Conservation (phyloP, 2,888 invertebrate species). For the Ceramica pisi region DNA sequence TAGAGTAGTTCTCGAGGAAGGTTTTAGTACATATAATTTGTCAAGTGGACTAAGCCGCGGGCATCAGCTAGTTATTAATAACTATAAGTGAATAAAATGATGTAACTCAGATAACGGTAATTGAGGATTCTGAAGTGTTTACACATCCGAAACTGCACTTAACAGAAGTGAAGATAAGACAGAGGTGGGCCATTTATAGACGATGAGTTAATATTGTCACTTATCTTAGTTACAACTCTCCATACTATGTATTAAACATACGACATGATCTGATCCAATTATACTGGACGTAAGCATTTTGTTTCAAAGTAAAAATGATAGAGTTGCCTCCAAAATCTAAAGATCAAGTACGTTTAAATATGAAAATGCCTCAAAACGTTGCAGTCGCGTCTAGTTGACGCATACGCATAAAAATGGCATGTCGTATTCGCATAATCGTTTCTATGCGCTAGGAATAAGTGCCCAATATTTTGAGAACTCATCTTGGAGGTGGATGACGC, state of each 20-base stretch:
- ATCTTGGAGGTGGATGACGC: slow-evolving; percentile 51
- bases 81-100: slow-evolving; percentile 24
- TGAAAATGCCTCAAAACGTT: slow-evolving; percentile 1
- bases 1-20: too few species aligned
- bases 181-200: slow-evolving; percentile 34
- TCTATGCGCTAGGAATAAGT: slow-evolving; percentile 28
- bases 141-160: slow-evolving; percentile 26
- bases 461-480: slow-evolving; percentile 44
- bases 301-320: background rate
- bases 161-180: slow-evolving; percentile 38
- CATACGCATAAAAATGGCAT: slow-evolving; percentile 11
- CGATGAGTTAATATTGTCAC: slow-evolving; percentile 40
- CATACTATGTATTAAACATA: background rate
- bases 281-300: background rate
- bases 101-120: slow-evolving; percentile 38
- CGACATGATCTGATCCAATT: slow-evolving; percentile 2
- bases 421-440: slow-evolving; percentile 24
- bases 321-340: background rate
- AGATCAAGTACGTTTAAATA: background rate
- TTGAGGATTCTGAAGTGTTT: slow-evolving; percentile 34
- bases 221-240: slow-evolving; percentile 8
- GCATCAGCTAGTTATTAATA: too few species aligned
- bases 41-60: too few species aligned
- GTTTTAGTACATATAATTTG: too few species aligned
- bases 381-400: background rate